Evolutionary conservation across 2,888 invertebrate species (phyloP).

Genomic region (Pteria penguin): DNA sequence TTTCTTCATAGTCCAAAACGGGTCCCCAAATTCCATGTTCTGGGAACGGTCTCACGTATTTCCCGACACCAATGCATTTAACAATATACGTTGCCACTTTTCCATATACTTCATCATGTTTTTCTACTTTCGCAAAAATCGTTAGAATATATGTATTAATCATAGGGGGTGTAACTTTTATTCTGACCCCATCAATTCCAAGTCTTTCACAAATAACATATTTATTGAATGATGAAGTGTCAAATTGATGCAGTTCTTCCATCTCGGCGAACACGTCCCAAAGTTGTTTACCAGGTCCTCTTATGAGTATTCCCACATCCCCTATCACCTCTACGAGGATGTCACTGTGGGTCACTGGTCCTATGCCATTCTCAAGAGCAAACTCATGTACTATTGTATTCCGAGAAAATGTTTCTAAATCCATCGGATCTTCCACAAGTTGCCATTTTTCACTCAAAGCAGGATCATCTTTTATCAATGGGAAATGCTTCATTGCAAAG

Average conservation of each 20-base stretch:
- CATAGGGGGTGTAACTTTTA: constrained; percentile 52
- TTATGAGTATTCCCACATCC: constrained; percentile 24
- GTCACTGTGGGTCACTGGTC: constrained; percentile 25
- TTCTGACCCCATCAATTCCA: constrained; percentile 46
- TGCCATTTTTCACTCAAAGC: constrained; percentile 48
- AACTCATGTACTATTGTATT: constrained; percentile 27
- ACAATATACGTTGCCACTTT: constrained; percentile 53
- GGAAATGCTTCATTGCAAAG: constrained; percentile 63
- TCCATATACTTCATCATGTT: constrained; percentile 44
- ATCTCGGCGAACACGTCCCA: constrained; percentile 23
- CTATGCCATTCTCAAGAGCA: constrained; percentile 36
- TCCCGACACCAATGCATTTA: constrained; percentile 39
- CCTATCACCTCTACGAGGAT: constrained; percentile 20
- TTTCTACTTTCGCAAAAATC: constrained; percentile 49
- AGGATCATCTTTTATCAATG: constrained; percentile 53
- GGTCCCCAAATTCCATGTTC: constrained; percentile 58
- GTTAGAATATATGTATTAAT: constrained; percentile 46
- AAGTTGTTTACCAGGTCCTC: constrained; percentile 6
- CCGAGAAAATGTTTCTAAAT: constrained; percentile 34
- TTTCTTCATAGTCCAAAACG: constrained; percentile 52
- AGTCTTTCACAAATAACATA: constrained; percentile 28
- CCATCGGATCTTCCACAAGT: constrained; percentile 29
- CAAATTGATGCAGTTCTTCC: constrained; percentile 17
- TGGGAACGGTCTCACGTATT: constrained; percentile 40
- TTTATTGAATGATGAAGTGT: constrained; percentile 3